These are phyloP conservation scores for Cnemophilus loriae DNA, from an alignment of 2,113 vertebrate species.

Conservation along the genomic window DNA sequence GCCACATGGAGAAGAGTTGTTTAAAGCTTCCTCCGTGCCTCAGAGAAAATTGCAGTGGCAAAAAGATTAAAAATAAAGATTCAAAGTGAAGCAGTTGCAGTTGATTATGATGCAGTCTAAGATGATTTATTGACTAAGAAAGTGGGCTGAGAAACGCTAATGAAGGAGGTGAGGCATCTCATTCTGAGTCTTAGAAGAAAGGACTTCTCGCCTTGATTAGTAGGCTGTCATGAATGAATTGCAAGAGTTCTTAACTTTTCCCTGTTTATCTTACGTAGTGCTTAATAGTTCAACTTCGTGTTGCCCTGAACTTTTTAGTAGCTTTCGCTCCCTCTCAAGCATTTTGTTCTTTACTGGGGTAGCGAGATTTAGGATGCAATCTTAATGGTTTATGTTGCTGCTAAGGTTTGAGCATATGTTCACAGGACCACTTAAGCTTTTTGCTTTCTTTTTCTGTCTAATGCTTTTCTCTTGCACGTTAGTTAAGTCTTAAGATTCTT, in stretches of 20 bases:
- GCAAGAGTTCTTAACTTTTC: background rate
- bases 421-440: background rate
- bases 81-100: background rate
- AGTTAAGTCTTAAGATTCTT: background rate
- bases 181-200: background rate
- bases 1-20: background rate
- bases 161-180: background rate
- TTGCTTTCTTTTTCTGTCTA: background rate
- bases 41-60: background rate
- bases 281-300: background rate
- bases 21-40: background rate
- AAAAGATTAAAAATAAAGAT: background rate
- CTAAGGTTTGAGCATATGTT: background rate
- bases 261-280: background rate
- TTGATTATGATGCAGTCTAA: background rate
- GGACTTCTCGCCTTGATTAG: background rate
- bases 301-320: background rate
- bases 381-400: background rate
- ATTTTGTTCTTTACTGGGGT: background rate
- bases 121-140: background rate
- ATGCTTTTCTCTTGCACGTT: background rate
- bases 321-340: background rate
- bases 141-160: background rate
- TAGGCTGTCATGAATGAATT: background rate
- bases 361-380: background rate